These are phyloP conservation scores for Sebastes kiyomatsui DNA, from an alignment of 2,797 vertebrate species.

Conservation along the genomic window DNA sequence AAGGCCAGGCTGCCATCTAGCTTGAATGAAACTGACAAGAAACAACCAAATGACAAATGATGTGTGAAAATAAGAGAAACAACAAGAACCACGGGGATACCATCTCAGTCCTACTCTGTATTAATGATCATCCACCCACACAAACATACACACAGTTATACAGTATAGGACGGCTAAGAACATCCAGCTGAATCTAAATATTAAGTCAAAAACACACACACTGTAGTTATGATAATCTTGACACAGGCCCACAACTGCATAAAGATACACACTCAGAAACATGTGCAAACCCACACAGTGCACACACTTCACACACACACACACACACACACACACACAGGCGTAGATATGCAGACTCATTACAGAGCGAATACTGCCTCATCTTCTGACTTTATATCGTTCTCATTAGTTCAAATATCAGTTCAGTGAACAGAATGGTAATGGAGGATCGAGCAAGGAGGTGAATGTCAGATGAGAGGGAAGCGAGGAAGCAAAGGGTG, in stretches of 20 bases:
- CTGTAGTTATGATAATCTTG: neutral
- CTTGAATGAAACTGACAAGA: neutral
- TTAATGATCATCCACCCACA: neutral
- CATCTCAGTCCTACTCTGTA: neutral
- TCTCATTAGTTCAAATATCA: conserved; percentile 75
- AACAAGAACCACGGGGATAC: neutral
- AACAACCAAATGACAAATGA: neutral
- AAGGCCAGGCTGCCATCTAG: neutral
- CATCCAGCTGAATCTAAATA: neutral
- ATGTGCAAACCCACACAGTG: neutral
- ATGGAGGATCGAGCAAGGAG: conserved; percentile 37
- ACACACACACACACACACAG: neutral
- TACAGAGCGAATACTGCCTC: conserved; percentile 45
- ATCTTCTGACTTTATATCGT: conserved; percentile 61
- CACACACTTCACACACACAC: neutral
- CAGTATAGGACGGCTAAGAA: neutral
- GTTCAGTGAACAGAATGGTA: conserved; percentile 60
- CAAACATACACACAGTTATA: neutral
- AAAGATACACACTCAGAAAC: neutral
- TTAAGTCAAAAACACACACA: neutral
- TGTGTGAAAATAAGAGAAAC: neutral
- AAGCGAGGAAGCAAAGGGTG: conserved; percentile 29
- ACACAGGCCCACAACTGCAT: neutral
- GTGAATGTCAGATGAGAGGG: conserved; percentile 59
- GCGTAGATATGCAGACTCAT: conserved; percentile 39